phyloP scores from a whole-genome alignment of 2,113 vertebrate genomes.

The Sphaerodactylus townsendi region DNA sequence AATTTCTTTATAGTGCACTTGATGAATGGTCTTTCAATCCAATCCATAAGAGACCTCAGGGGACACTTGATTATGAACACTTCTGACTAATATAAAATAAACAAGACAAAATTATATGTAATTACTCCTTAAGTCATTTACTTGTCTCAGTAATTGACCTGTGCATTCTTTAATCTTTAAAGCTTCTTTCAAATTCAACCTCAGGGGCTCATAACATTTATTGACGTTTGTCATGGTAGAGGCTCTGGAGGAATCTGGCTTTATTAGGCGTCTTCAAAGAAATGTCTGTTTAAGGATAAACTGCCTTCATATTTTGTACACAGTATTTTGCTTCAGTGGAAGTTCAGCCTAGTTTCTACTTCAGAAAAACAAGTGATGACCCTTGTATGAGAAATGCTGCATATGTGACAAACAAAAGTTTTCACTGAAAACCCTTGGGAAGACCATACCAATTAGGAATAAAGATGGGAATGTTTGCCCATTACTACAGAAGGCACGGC shows the following conservation, averaged over 20 bases:
- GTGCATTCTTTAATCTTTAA: constrained; percentile 75
- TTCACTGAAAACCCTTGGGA: background rate
- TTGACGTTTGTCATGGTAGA: constrained; percentile 70
- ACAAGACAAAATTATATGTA: constrained; percentile 72
- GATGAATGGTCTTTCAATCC: constrained; percentile 63
- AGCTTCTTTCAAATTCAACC: constrained; percentile 73
- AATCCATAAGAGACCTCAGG: constrained; percentile 54
- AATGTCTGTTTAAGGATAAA: constrained; percentile 61
- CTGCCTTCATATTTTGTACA: constrained; percentile 58
- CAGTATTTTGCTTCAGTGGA: constrained; percentile 49
- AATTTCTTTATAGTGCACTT: constrained; percentile 13
- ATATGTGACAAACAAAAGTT: too few relatives aligned
- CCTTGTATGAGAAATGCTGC: too few relatives aligned
- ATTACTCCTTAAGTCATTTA: constrained; percentile 73
- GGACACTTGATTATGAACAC: constrained; percentile 62
- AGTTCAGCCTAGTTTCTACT: constrained; percentile 19
- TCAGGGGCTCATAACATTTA: constrained; percentile 68
- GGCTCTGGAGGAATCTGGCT: constrained; percentile 64
- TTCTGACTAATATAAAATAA: constrained; percentile 74
- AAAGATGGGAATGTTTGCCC: background rate
- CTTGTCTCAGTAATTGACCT: constrained; percentile 74
- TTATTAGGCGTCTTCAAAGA: constrained; percentile 70
- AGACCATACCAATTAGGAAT: background rate
- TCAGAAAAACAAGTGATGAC: background rate
- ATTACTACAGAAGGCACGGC: background rate